Percentiles rank a stretch among this genome's conserved stretches.
Evolutionary conservation across 2,113 vertebrate species (phyloP).

Genomic region (Dendrocopos noguchii): DNA sequence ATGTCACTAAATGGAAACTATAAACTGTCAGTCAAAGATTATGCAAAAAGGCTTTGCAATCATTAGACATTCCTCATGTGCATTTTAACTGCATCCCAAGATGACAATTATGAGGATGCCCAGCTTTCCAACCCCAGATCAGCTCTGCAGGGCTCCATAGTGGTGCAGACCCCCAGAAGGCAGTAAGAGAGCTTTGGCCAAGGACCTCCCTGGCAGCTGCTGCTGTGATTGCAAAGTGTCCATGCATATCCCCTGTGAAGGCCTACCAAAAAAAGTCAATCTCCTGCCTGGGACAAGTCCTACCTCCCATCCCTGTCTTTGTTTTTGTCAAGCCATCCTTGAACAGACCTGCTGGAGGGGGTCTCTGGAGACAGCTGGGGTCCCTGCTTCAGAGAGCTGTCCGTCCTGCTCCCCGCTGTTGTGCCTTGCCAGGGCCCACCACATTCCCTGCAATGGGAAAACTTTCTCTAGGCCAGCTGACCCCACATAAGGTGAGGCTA

Average conservation of each 20-base stretch:
- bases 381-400: background rate
- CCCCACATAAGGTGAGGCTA: rapidly evolving
- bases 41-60: background rate
- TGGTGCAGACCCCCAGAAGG: background rate
- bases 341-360: background rate
- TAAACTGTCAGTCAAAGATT: background rate
- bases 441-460: background rate
- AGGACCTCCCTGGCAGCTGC: background rate
- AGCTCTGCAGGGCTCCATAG: background rate
- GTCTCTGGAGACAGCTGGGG: background rate
- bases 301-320: background rate
- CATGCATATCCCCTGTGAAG: background rate
- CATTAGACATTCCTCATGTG: conserved; percentile 8
- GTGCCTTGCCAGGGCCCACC: background rate
- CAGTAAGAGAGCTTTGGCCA: background rate
- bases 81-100: background rate
- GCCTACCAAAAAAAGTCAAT: background rate
- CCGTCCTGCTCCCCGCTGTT: rapidly evolving
- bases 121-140: background rate
- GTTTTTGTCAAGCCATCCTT: background rate
- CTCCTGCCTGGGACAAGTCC: background rate
- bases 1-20: background rate
- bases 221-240: background rate
- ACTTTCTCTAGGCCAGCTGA: background rate
- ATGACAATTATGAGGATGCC: background rate